Evolutionary conservation across 2,888 invertebrate genomes (phyloP).

Genomic region (Thymelicus acteon): DNA sequence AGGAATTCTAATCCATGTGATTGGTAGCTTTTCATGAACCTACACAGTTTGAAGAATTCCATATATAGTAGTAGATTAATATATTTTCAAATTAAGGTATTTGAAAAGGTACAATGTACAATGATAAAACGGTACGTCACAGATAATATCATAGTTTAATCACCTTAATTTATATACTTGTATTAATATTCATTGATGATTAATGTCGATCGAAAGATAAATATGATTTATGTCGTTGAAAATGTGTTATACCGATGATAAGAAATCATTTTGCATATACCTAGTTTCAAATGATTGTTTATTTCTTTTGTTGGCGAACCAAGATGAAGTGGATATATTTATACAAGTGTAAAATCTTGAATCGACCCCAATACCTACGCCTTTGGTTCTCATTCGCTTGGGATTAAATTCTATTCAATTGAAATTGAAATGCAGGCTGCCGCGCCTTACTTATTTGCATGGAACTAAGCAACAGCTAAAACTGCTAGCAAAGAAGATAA

Average conservation of each 20-base stretch:
- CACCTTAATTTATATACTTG: neutral
- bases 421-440: slow-evolving; percentile 10
- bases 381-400: slow-evolving; percentile 3
- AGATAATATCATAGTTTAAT: neutral
- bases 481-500: neutral
- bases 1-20: no score
- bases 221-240: neutral
- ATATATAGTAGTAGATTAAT: no score
- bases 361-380: neutral
- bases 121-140: no score
- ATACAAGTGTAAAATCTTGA: slow-evolving; percentile 15
- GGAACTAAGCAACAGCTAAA: neutral
- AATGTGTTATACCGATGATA: neutral
- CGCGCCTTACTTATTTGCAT: slow-evolving; percentile 5
- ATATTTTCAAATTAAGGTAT: no score
- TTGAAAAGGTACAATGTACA: no score
- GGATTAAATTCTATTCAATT: slow-evolving; percentile 19
- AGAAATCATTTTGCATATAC: neutral
- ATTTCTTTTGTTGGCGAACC: neutral
- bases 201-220: neutral
- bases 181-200: no score
- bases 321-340: neutral
- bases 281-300: neutral
- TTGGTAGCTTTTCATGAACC: no score
- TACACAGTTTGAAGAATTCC: no score